Percentiles rank a stretch among this genome's conserved stretches.
phyloP scores from a whole-genome alignment of 1,140 invertebrate genomes.

The Diplogasteroides magnus region DNA sequence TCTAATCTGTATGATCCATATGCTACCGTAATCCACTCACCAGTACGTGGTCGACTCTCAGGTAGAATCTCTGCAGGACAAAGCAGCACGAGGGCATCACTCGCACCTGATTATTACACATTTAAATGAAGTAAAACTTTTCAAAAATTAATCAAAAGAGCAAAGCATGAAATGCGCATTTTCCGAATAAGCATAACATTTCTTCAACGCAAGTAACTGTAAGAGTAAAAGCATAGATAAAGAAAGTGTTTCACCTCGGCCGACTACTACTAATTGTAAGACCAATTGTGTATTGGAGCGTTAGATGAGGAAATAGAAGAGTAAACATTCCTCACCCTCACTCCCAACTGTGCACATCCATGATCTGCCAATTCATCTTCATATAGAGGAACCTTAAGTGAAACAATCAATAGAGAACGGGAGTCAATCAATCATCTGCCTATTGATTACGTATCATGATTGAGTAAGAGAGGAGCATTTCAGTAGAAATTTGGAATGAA shows the following conservation, averaged over 20 bases:
- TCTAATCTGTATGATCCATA: too few species aligned
- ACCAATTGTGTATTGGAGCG: too few species aligned
- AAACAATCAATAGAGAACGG: slow-evolving; percentile 60
- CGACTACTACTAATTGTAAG: too few species aligned
- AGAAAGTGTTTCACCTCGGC: too few species aligned
- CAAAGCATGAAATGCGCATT: not conserved
- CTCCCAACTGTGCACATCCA: slow-evolving; percentile 71
- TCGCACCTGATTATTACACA: too few species aligned
- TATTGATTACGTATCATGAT: not conserved
- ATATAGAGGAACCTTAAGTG: slow-evolving; percentile 85
- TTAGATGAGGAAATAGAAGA: not conserved
- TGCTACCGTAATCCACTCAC: slow-evolving; percentile 56
- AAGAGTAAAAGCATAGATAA: too few species aligned
- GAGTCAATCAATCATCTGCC: not conserved
- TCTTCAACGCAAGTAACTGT: too few species aligned
- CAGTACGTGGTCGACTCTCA: slow-evolving; percentile 86
- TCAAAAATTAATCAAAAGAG: not conserved
- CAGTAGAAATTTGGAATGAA: too few species aligned
- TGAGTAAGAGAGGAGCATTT: too few species aligned
- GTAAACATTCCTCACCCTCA: not conserved
- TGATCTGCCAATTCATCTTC: slow-evolving; percentile 98
- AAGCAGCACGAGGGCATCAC: slow-evolving; percentile 92
- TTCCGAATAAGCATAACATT: not conserved
- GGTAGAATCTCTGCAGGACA: slow-evolving; percentile 79
- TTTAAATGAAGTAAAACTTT: slow-evolving; percentile 8